Base-by-base conservation (phyloP, 2,113 vertebrate species). In the Accipiter virgatus region DNA sequence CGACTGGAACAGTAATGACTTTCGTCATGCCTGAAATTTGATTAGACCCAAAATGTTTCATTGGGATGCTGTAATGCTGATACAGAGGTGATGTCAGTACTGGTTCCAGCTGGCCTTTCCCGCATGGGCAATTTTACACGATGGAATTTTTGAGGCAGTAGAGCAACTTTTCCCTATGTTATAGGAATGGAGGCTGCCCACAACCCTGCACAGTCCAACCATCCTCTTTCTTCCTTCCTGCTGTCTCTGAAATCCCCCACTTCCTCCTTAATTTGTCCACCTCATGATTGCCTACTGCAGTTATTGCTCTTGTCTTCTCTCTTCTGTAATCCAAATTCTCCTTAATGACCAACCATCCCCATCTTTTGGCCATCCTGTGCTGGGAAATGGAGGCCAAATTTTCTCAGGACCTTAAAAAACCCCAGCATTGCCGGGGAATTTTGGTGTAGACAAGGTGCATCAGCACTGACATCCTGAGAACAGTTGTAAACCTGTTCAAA, bases 381-480 rank as follows among this genome's bases (percentile, higher is more conserved):
- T 90, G 65, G 38, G 45, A 48, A 45, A 36, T 10, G 3, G 47
- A 36, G 38, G 31, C 50, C 81, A 66, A 0, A 19, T 79, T 63
- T 67, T 43, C 86, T 45, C 59, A 16, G 63, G 32, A 3, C 25
- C 47, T 78, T 3, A 7, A 18, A 23, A 68, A 9, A 19, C 26
- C 13, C 0, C 1, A 8, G 27, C 6, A 0, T 4, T 53, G 6
- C 4, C 27, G 50, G 59, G 32, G 29, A 26, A 4, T 8, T 38
- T 50, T 6, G 52, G 8, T 31, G 66, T 11, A 6, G 34, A 16
- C 0, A 4, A 52, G 40, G 20, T 36, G 31, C 7, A 2, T 18
- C 43, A 29, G 22, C 61, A 47, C 47, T 4, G 18, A 0, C 9
- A 1, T 13, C 26, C 78, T 2, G 2, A 65, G 31, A 43, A 32